A percentile compares a stretch with the other conserved stretches of the same genome.
These are phyloP conservation scores for Cyprinella venusta DNA, from an alignment of 2,797 vertebrate species.

Conservation along the genomic window DNA sequence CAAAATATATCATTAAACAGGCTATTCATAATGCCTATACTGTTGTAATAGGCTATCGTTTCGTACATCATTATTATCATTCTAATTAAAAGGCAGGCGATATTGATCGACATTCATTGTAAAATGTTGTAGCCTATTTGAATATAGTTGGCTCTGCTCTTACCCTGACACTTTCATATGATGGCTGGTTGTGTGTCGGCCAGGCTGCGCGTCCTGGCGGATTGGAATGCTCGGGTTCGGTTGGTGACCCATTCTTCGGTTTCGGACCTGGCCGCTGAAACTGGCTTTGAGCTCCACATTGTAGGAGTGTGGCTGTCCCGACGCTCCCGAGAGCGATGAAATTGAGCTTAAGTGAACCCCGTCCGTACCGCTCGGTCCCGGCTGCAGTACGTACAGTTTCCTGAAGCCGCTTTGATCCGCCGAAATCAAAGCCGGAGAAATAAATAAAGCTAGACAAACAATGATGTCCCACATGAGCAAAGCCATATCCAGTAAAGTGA, in stretches of 20 bases:
- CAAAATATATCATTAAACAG: neutral
- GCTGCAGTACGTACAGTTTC: slow-evolving; percentile 86
- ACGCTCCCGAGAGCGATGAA: slow-evolving; percentile 68
- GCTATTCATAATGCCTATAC: neutral
- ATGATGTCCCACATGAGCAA: slow-evolving; percentile 79
- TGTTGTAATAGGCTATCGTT: neutral
- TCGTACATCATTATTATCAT: neutral
- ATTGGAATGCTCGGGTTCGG: slow-evolving; percentile 70
- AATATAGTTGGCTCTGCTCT: slow-evolving; percentile 51
- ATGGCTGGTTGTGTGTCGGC: slow-evolving; percentile 60
- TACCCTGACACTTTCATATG: slow-evolving; percentile 77
- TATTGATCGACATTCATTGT: neutral
- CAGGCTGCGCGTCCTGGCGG: slow-evolving; percentile 73
- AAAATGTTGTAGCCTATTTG: neutral
- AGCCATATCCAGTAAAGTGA: slow-evolving; percentile 77
- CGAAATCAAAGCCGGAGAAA: slow-evolving; percentile 71
- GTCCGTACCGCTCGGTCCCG: slow-evolving; percentile 74
- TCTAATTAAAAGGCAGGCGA: neutral
- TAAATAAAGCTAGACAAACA: slow-evolving; percentile 72
- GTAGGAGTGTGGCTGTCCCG: slow-evolving; percentile 74
- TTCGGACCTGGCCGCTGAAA: slow-evolving; percentile 79
- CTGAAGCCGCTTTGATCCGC: slow-evolving; percentile 77
- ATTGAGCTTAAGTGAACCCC: slow-evolving; percentile 75
- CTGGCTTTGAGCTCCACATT: slow-evolving; percentile 79
- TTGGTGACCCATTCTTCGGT: slow-evolving; percentile 83